Base-by-base conservation (phyloP, 2,888 invertebrate species). In the Gordius sp. region DNA sequence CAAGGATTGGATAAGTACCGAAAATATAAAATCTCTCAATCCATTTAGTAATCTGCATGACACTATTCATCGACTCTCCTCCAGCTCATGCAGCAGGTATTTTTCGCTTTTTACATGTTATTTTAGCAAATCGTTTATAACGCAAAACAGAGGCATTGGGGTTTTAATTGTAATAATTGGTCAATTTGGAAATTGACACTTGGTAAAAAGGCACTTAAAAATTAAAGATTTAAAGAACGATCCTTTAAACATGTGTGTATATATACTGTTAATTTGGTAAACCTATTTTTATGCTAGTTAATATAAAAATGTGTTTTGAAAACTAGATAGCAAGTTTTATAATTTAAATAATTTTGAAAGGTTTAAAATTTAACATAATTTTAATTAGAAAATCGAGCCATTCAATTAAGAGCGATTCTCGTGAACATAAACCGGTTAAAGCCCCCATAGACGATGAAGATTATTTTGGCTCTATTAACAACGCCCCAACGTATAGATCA, bases 1-100 rank as follows among this genome's bases (percentile, higher is more conserved):
- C 39, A 33, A 33, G 16, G 47, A 47, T 47, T 47, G 47, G 47
- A 4, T 47, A 47, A 47, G 47, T 23, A 13, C 8, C 4, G 47
- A 47, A 47, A 47, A 47, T 47, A 18, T 47, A 23, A 47, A 47
- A 20, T 4, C 8, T 20, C 23, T 47, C n/a, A 8, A n/a, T 4
- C 47, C 47, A 4, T 23, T 47, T 20, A 47, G 20, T 47, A 47
- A 20, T 20, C 20, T 47, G 8, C 47, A 47, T 4, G 47, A 47
- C 20, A 23, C 47, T 8, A 4, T 47, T 4, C 47, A 47, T 20
- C 47, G 47, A 8, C 20, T 47, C 4, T 47, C 47, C 4, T 47
- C 47, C 47, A 47, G 20, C 8, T 47, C 47, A 20, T 47, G 47
- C 4, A 47, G 47, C 47, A 47, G 47, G 47, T 47, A n/a, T n/a